Conservation (phyloP, 2,888 invertebrate species). For the Mycalesis mineus region DNA sequence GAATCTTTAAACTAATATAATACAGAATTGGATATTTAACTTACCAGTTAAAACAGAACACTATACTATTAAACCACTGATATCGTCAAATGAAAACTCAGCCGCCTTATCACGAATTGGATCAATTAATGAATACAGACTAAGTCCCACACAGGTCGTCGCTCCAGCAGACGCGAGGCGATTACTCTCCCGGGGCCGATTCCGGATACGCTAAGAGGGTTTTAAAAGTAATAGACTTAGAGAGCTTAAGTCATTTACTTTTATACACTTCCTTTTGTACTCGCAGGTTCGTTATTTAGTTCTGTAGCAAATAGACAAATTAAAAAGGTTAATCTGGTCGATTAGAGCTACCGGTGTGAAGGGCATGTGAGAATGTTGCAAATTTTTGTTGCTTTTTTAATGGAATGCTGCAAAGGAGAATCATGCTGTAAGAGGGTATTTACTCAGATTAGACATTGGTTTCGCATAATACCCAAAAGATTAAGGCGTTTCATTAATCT, state of each 20-base stretch:
- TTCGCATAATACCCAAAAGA: too few species aligned
- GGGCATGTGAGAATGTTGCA: too few species aligned
- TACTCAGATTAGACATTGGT: too few species aligned
- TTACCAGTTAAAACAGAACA: too few species aligned
- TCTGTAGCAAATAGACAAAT: background rate
- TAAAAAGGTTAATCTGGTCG: background rate
- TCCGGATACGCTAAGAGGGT: conserved; percentile 33
- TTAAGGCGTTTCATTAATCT: too few species aligned
- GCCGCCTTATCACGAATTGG: background rate
- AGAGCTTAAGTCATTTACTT: conserved; percentile 1
- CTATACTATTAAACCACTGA: background rate
- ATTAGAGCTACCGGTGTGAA: background rate
- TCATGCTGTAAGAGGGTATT: too few species aligned
- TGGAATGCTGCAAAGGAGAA: too few species aligned
- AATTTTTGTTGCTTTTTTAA: too few species aligned
- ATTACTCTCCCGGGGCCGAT: conserved; percentile 31
- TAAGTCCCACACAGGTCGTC: background rate
- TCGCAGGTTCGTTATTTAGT: background rate
- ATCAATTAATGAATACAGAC: background rate
- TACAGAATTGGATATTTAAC: too few species aligned
- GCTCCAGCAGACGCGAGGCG: conserved; percentile 2
- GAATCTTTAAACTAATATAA: too few species aligned
- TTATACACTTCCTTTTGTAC: background rate
- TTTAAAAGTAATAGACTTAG: conserved; percentile 53
- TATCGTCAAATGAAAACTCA: background rate